Conservation (phyloP, 2,888 invertebrate species). For the Galerucella nymphaeae region DNA sequence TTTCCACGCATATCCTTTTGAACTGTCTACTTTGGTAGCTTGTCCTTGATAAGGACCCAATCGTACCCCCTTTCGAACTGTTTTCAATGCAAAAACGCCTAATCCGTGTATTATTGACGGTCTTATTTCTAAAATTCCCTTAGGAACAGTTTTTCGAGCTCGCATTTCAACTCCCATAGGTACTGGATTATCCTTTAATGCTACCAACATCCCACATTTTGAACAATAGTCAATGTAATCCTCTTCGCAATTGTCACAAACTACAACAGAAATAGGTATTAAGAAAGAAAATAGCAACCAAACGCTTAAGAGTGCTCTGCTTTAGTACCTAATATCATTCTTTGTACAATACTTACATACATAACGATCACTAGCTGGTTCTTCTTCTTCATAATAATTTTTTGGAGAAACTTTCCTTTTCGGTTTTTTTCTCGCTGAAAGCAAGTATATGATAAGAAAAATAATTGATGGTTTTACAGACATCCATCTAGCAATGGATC, state of each 20-base stretch:
- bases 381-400: constrained; percentile 43
- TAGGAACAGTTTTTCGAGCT: constrained; percentile 50
- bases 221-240: constrained; percentile 47
- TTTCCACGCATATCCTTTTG: constrained; percentile 49
- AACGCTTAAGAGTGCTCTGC: no score
- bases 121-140: constrained; percentile 42
- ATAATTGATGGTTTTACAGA: background rate
- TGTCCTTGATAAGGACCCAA: constrained; percentile 53
- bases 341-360: constrained; percentile 43
- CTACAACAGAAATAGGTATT: constrained; percentile 34
- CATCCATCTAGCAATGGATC: no score
- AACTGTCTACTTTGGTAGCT: constrained; percentile 40
- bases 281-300: background rate
- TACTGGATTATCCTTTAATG: constrained; percentile 42
- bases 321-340: no score
- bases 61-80: constrained; percentile 45
- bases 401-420: constrained; percentile 37
- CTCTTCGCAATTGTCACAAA: constrained; percentile 47
- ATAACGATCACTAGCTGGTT: constrained; percentile 45
- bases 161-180: constrained; percentile 44
- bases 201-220: constrained; percentile 45
- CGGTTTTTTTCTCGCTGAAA: constrained; percentile 33
- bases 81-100: constrained; percentile 48
- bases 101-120: constrained; percentile 49
- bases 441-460: background rate